These are phyloP conservation scores for Synaphobranchus kaupii DNA, from an alignment of 2,797 vertebrate genomes.

Conservation along the genomic window DNA sequence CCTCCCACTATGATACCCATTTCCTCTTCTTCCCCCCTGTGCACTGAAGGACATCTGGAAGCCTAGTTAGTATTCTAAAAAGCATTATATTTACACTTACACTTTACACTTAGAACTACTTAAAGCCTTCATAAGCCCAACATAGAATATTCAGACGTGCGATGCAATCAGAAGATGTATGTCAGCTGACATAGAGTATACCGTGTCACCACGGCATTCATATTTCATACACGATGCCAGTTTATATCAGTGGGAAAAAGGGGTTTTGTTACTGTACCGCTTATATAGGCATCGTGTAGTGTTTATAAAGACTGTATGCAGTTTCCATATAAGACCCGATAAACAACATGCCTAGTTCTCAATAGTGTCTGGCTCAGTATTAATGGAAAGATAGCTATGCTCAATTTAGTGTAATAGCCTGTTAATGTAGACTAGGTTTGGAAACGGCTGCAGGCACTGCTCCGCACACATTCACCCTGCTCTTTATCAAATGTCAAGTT, in stretches of 20 bases:
- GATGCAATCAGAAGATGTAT: too few species aligned
- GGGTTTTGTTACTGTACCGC: neutral
- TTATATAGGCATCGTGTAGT: neutral
- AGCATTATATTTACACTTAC: neutral
- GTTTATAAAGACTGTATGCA: neutral
- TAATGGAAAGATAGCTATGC: neutral
- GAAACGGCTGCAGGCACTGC: too few species aligned
- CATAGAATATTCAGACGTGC: too few species aligned
- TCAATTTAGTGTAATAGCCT: neutral
- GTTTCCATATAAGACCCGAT: neutral
- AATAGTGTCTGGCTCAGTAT: neutral
- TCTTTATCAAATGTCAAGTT: neutral
- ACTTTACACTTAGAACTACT: neutral
- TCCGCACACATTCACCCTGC: neutral
- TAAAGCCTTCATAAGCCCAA: too few species aligned
- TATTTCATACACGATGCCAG: neutral
- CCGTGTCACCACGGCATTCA: neutral
- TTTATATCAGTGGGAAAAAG: neutral
- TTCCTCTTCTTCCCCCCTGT: neutral
- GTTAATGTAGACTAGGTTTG: too few species aligned
- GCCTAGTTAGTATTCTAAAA: neutral
- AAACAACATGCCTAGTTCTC: neutral
- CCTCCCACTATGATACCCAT: neutral
- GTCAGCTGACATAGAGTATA: too few species aligned
- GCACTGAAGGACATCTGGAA: neutral